A percentile compares a stretch with the other conserved stretches of the same genome.
Evolutionary conservation across 1,140 invertebrate species (phyloP).

Genomic region (Drosophila bocki): DNA sequence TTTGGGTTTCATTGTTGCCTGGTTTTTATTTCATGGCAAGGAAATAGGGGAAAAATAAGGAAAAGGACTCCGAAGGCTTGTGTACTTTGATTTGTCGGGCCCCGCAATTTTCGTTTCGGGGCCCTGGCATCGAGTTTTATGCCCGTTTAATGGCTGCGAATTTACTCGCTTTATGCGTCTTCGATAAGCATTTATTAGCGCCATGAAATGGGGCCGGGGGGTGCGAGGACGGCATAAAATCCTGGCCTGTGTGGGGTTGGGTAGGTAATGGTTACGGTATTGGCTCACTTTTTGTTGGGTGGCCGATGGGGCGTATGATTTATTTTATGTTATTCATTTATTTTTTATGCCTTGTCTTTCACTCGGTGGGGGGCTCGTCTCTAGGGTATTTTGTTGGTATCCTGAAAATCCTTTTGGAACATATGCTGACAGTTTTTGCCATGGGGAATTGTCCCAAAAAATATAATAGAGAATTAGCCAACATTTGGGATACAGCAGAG

Average conservation of each 20-base stretch:
- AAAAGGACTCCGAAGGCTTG: slow-evolving; percentile 55
- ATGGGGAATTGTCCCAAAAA: slow-evolving; percentile 5
- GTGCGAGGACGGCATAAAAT: neutral
- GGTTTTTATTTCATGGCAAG: slow-evolving; percentile 75
- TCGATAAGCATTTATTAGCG: slow-evolving; percentile 82
- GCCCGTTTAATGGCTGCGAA: slow-evolving; percentile 81
- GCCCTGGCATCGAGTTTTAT: slow-evolving; percentile 68
- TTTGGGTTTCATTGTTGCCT: slow-evolving; percentile 80
- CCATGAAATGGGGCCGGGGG: slow-evolving; percentile 38
- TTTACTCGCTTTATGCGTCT: slow-evolving; percentile 82
- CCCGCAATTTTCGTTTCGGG: slow-evolving; percentile 47
- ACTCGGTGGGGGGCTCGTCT: slow-evolving; percentile 5
- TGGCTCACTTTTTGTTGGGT: slow-evolving; percentile 63
- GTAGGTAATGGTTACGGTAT: slow-evolving; percentile 66
- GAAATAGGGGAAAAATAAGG: slow-evolving; percentile 7
- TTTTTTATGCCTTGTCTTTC: slow-evolving; percentile 49
- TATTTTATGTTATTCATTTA: slow-evolving; percentile 80
- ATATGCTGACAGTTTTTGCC: slow-evolving; percentile 59
- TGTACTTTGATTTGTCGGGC: slow-evolving; percentile 81
- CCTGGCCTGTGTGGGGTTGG: neutral
- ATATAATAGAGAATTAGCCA: slow-evolving; percentile 25
- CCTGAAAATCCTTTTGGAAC: slow-evolving; percentile 40
- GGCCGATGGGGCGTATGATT: slow-evolving; percentile 81
- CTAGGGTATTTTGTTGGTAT: slow-evolving; percentile 26
- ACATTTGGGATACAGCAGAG: neutral